Conservation (phyloP, 1,140 invertebrate genomes). For the Rhagoletis pomonella region DNA sequence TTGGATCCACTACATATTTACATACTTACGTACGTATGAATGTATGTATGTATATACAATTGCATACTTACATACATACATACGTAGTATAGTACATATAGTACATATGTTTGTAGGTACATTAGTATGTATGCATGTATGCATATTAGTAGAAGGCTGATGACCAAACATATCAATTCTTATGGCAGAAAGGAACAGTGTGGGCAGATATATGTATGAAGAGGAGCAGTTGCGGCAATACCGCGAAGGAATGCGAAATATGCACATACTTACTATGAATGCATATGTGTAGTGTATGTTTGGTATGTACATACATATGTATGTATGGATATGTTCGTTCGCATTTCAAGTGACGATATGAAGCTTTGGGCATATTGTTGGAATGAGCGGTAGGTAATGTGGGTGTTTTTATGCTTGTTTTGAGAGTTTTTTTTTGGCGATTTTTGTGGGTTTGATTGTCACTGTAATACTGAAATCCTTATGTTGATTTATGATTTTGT, state of each 20-base stretch:
- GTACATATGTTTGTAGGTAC: neutral
- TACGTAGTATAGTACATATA: neutral
- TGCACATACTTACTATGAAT: neutral
- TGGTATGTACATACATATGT: neutral
- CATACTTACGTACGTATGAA: neutral
- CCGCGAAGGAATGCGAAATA: neutral
- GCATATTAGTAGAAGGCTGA: neutral
- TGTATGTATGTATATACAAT: neutral
- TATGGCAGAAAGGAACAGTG: neutral
- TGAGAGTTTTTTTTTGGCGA: neutral
- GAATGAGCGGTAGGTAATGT: neutral
- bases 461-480: conserved; percentile 51
- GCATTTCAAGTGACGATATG: too few relatives aligned
- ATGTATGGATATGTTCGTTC: too few relatives aligned
- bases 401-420: neutral
- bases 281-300: neutral
- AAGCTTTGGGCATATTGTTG: too few relatives aligned
- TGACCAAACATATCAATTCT: neutral
- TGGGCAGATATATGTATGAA: conserved; percentile 30
- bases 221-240: neutral
- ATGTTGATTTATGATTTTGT: conserved; percentile 39
- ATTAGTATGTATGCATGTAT: neutral
- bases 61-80: too few relatives aligned
- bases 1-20: neutral
- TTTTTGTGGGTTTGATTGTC: conserved; percentile 1